These are phyloP conservation scores for Charanyca ferruginea DNA, from an alignment of 2,888 invertebrate genomes.

Conservation along the genomic window DNA sequence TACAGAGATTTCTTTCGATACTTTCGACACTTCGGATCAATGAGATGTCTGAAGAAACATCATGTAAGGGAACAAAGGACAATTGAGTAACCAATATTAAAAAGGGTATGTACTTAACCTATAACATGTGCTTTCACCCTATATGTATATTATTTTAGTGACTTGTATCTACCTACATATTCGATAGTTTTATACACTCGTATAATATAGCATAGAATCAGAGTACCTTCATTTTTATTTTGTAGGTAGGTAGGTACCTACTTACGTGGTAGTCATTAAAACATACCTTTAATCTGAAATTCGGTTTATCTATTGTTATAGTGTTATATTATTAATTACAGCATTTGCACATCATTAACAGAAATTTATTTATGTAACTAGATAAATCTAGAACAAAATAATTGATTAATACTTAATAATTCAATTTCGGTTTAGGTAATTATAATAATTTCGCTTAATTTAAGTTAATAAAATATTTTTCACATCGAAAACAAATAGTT, in stretches of 20 bases:
- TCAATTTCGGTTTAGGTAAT: constrained; percentile 21
- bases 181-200: constrained; percentile 6
- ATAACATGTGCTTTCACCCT: too few species aligned
- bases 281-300: constrained; percentile 30
- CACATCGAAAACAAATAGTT: constrained; percentile 12
- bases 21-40: too few species aligned
- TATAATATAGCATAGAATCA: constrained; percentile 15
- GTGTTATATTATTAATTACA: not conserved
- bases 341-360: not conserved
- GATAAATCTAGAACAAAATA: constrained; percentile 1
- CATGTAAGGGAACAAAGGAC: not conserved
- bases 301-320: constrained; percentile 49
- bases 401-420: constrained; percentile 11
- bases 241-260: constrained; percentile 35
- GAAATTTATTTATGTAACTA: constrained; percentile 1
- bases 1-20: constrained; percentile 39
- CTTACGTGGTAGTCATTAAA: not conserved
- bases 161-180: constrained; percentile 7
- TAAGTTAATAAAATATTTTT: constrained; percentile 12
- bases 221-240: constrained; percentile 8
- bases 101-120: too few species aligned
- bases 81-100: not conserved
- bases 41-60: too few species aligned
- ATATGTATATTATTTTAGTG: not conserved
- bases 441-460: constrained; percentile 14